Conservation (phyloP, 2,113 vertebrate genomes). For the Dolichotis patagonum region DNA sequence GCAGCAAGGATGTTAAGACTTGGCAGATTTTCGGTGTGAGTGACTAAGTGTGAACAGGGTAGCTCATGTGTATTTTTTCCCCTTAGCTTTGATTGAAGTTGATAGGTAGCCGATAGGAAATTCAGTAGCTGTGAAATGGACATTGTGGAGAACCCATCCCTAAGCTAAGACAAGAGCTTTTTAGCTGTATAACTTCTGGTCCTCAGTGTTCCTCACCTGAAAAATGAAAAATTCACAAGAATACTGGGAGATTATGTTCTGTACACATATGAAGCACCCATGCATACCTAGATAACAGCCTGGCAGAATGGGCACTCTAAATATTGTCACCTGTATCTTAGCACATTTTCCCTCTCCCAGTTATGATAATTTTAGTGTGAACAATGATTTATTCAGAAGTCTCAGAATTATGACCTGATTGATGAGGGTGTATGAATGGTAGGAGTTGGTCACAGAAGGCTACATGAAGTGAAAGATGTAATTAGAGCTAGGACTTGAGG, state of each 20-base stretch:
- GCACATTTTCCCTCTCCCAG: neutral
- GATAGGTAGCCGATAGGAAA: neutral
- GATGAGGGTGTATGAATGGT: neutral
- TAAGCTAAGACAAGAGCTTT: constrained; percentile 1
- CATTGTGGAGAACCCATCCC: neutral
- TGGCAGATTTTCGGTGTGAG: constrained; percentile 1
- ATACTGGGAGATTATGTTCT: neutral
- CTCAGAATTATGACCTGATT: neutral
- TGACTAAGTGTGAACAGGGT: neutral
- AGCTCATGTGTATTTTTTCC: neutral
- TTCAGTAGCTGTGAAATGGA: constrained; percentile 9
- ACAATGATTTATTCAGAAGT: neutral
- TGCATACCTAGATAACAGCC: neutral
- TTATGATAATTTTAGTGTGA: neutral
- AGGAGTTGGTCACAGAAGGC: neutral
- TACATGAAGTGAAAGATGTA: neutral
- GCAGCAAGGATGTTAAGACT: neutral
- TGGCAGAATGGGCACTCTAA: neutral
- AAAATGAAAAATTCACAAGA: neutral
- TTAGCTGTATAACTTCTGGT: neutral
- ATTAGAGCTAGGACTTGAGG: constrained; percentile 14
- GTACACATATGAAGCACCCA: neutral
- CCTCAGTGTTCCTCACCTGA: constrained; percentile 3
- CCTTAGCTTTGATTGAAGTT: constrained; percentile 12
- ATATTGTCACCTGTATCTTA: neutral